phyloP scores from a whole-genome alignment of 2,797 vertebrate species.

The Pachyuromys duprasi region DNA sequence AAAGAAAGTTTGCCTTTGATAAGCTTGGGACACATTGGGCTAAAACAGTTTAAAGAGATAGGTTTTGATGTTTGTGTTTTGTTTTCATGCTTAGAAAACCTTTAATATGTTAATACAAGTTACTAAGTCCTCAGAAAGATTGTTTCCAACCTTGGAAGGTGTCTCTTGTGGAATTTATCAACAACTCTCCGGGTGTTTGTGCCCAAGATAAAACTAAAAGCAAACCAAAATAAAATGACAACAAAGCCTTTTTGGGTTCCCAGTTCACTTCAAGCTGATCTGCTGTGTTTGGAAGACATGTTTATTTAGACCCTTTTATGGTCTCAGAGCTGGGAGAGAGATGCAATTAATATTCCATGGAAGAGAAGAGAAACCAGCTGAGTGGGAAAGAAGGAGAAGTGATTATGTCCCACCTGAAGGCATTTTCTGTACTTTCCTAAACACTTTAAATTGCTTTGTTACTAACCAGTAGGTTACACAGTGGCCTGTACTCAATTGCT shows the following conservation, averaged over 20 bases:
- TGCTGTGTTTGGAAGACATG: neutral
- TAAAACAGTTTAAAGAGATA: neutral
- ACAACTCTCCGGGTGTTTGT: neutral
- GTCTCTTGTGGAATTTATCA: neutral
- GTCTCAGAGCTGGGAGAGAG: neutral
- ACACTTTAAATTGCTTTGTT: conserved; percentile 13
- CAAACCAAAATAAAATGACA: neutral
- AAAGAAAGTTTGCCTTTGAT: neutral
- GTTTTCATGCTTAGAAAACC: neutral
- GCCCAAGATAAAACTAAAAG: neutral
- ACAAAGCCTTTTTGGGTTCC: neutral
- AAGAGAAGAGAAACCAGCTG: neutral
- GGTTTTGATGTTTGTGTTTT: neutral
- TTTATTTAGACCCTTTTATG: neutral
- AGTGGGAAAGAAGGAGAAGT: neutral
- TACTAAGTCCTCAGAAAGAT: neutral
- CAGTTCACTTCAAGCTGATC: neutral
- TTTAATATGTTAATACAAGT: neutral
- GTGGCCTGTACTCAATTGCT: conserved; percentile 38
- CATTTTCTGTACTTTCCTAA: conserved; percentile 6
- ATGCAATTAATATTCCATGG: neutral
- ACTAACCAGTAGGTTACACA: neutral
- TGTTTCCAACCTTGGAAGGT: neutral
- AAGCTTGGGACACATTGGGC: neutral
- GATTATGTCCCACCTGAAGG: neutral